phyloP scores from a whole-genome alignment of 1,140 invertebrate genomes.

The Drosophila grimshawi region DNA sequence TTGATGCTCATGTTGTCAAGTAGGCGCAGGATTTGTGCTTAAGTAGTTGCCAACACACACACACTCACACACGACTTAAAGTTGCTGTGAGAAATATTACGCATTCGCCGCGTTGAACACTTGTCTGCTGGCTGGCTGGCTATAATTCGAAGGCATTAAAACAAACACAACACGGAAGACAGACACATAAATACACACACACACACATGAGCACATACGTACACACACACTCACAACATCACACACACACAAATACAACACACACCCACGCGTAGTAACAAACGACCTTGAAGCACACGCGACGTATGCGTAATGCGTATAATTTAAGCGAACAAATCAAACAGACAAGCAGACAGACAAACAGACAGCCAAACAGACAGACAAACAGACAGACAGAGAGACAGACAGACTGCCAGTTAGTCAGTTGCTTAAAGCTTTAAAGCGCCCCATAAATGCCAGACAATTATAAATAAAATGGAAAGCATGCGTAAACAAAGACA shows the following conservation, averaged over 20 bases:
- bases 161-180: constrained; percentile 10
- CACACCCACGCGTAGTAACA: not conserved
- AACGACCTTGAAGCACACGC: constrained; percentile 46
- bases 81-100: constrained; percentile 36
- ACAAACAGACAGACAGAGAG: not conserved
- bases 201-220: too few relatives aligned
- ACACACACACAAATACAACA: constrained; percentile 8
- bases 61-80: constrained; percentile 1
- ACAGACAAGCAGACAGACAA: constrained; percentile 9
- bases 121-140: constrained; percentile 30
- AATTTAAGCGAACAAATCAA: constrained; percentile 14
- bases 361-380: not conserved
- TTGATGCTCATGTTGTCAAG: constrained; percentile 28
- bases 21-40: constrained; percentile 30
- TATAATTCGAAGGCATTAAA: constrained; percentile 19
- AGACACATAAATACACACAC: constrained; percentile 13
- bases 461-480: constrained; percentile 52
- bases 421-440: constrained; percentile 22
- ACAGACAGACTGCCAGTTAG: not conserved
- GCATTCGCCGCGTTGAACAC: constrained; percentile 35
- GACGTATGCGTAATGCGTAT: constrained; percentile 40
- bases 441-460: constrained; percentile 26
- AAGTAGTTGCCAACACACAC: constrained; percentile 16
- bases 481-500: constrained; percentile 24
- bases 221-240: constrained; percentile 6